Evolutionary conservation across 2,797 vertebrate species (phyloP).

Genomic region (Scomberomorus guttatus): DNA sequence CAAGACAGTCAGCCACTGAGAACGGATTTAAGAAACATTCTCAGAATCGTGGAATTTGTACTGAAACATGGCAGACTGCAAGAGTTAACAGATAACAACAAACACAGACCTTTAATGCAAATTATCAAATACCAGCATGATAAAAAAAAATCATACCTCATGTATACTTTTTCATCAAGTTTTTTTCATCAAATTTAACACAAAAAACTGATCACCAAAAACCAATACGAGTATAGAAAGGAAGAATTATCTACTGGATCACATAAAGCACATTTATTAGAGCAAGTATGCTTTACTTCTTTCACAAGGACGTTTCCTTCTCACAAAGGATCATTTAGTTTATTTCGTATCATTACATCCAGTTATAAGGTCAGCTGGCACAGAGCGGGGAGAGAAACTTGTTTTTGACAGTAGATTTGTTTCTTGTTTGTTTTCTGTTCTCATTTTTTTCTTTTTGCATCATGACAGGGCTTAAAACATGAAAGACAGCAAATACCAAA

Average conservation of each 20-base stretch:
- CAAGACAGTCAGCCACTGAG: constrained; percentile 3
- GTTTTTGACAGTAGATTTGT: background rate
- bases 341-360: background rate
- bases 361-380: constrained; percentile 19
- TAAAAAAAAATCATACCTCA: constrained; percentile 52
- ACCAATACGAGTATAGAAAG: constrained; percentile 8
- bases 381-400: background rate
- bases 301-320: constrained; percentile 1
- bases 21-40: constrained; percentile 16
- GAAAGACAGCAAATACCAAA: constrained; percentile 60
- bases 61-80: background rate
- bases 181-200: constrained; percentile 31
- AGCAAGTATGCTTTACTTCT: constrained; percentile 10
- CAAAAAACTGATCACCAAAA: constrained; percentile 34
- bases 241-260: constrained; percentile 34
- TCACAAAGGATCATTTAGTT: constrained; percentile 13
- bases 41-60: constrained; percentile 1
- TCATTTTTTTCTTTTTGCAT: background rate
- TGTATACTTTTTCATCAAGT: constrained; percentile 29
- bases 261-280: constrained; percentile 18
- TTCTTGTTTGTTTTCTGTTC: background rate
- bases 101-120: constrained; percentile 40
- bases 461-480: constrained; percentile 34
- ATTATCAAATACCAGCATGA: constrained; percentile 63
- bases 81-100: constrained; percentile 7